Base-by-base conservation (phyloP, 2,113 vertebrate genomes). In the Nerophis lumbriciformis region DNA sequence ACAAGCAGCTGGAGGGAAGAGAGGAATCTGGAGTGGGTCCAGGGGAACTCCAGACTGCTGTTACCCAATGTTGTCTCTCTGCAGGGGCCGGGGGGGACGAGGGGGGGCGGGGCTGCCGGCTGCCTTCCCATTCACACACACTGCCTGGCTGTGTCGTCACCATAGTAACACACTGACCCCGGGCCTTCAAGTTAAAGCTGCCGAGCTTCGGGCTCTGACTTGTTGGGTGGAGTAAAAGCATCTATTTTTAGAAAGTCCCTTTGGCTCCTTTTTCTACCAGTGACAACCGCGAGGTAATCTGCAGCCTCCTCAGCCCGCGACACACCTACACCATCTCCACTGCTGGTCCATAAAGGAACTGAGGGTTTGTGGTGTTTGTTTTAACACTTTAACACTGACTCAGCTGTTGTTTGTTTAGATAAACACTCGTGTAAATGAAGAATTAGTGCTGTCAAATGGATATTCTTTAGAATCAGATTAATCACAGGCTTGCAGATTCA, bases 41-140 rank as follows among this genome's bases (percentile, higher is more conserved):
- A 90, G 90, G 90, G 90, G 89, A 92, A 91, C 86, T 92, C 90
- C 90, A 87, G 83, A 72, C 77, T 80, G 78, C 75, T 80, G 77
- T 88, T 88, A 85, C 85, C 87, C 81, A 85, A 79, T 83, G 72
- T 79, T 79, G 77, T 78, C 66, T 72, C 69, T 72, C 80, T 59
- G 67, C 71, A 69, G 80, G 77, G 80, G 68, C 76, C 82, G 80
- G 61, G 76, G 28, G 28, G 28, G 1, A 2, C 3, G 80, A 75
- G 80, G 68, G 75, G 80, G 78, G 61, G 78, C 83, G 77, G 68
- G 55, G 45, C 72, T 69, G 68, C 63, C 56, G 63, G 71, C 60
- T 71, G 58, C 71, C 42, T 56, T 56, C 49, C n/a, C 35, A 61
- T 48, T 48, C 52, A 54, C 65, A 54, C 65, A 68, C 54, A 61